A percentile compares a stretch with the other conserved stretches of the same genome.
Evolutionary conservation across 2,113 vertebrate genomes (phyloP).

Genomic region (Oophaga pumilio): DNA sequence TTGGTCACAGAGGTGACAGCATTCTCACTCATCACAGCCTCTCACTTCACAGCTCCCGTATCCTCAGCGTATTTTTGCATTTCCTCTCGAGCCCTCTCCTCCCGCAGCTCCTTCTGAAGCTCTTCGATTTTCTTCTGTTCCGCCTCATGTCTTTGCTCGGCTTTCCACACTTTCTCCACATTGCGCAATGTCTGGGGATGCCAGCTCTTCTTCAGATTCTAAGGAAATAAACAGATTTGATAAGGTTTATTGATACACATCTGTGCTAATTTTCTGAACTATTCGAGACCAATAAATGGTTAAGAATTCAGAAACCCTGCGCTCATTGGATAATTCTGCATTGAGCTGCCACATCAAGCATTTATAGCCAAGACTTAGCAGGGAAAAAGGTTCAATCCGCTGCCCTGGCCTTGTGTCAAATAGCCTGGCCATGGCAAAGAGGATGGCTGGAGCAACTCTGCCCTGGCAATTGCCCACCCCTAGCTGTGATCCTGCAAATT

Average conservation of each 20-base stretch:
- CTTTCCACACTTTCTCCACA: slow-evolving; percentile 98
- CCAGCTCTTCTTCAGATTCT: slow-evolving; percentile 99
- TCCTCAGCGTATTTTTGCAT: slow-evolving; percentile 90
- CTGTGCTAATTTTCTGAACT: not conserved
- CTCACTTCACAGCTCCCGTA: slow-evolving; percentile 85
- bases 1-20: not conserved
- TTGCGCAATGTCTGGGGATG: slow-evolving; percentile 97
- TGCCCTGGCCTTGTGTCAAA: too few species aligned
- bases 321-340: too few species aligned
- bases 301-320: not conserved
- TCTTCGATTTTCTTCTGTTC: slow-evolving; percentile 95
- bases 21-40: slow-evolving; percentile 3
- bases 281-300: not conserved
- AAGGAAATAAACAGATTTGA: not conserved
- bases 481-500: too few species aligned
- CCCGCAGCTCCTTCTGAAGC: slow-evolving; percentile 91
- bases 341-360: too few species aligned
- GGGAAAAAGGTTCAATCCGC: too few species aligned
- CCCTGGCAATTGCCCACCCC: too few species aligned
- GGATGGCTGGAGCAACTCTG: too few species aligned
- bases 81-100: slow-evolving; percentile 91
- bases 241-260: not conserved
- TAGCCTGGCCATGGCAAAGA: too few species aligned
- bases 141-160: slow-evolving; percentile 92
- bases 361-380: too few species aligned